Evolutionary conservation across 2,113 vertebrate species (phyloP), one percentile per base, ranked within the genome.

Genomic region (Bubo scandiacus): DNA sequence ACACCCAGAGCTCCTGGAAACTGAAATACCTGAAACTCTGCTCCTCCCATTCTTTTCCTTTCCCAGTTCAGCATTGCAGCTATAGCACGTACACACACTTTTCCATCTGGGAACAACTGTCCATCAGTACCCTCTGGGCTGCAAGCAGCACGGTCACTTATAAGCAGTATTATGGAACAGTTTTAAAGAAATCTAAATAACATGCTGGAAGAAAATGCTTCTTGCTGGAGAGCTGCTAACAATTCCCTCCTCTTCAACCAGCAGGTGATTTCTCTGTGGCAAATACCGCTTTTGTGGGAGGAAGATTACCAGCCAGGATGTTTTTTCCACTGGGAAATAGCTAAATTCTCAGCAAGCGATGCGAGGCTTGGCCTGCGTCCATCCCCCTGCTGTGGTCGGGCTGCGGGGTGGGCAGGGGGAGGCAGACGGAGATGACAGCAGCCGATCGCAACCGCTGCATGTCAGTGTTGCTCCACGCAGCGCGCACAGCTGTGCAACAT

Each of bases 381-480:
- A 3, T 34, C 20, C 38, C 13, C 43, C 17, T 12, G 63, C 5
- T 6, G 78, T 7, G 30, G 74, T 22, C 23, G 75, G 55, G 58
- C 38, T 2, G 4, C 1, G 7, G 54, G 2, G 66, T 6, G 75
- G 65, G 63, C 79, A 49, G 80, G 30, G 38, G 45, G 55, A 59
- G 66, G 43, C 62, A 11, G 68, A 66, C 11, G n/a, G 86, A 81
- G 89, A 58, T 71, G 59, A 63, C 91, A 67, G 70, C 61, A 30
- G 80, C 45, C 9, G 20, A 12, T 94, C 92, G 1, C 9, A 18
- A 12, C 95, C 92, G 1, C 92, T 94, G 95, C 81, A 96, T 79
- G 88, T 91, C 97, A 95, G 92, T 95, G 83, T 94, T 97, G 92
- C 91, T 94, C 96, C 91, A 36, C 15, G 3, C 79, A 83, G 74